Evolutionary conservation across 2,113 vertebrate genomes (phyloP), one percentile per base, ranked within the genome.

Genomic region (Mustela lutreola): DNA sequence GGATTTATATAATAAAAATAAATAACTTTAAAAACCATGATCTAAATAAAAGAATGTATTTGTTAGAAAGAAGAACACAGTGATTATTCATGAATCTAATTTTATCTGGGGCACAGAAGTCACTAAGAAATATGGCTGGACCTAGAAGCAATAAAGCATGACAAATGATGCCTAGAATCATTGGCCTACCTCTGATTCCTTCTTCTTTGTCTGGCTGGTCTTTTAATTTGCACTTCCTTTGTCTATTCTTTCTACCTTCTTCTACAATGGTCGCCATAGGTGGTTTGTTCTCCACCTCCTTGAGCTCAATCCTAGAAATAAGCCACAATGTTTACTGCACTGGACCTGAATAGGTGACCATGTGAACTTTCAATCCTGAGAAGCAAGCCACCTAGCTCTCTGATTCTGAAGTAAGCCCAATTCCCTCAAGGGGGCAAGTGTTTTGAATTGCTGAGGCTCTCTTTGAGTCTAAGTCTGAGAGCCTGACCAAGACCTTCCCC

Each of bases 231-330:
- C 0, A 33, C 50, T 85, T 96, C 56, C 28, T 81, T 75, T 82
- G 31, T 76, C 4, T n/a, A 7, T 75, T 89, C 50, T 84, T 93
- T 48, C 24, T 22, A 26, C 15, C 60, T 91, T 97, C 97, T 93
- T 98, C 98, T 53, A 85, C 89, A 81, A 97, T 98, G 42, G 97
- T 97, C 90, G 98, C 97, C 97, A 98, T 91, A 21, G 80, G 62
- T 89, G 73, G 21, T 85, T 97, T 92, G 73, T 73, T 95, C 7
- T 98, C 97, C 36, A 15, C 45, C 22, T 97, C 98, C 92, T 94
- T 97, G 11, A 71, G 7, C 14, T 96, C 80, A 79, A 85, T 97
- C 87, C 97, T 98, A 87, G 73, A 60, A 95, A 88, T 0, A 7
- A 95, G 18, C 10, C n/a, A 91, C 91, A 42, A 88, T 42, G 26